Evolutionary conservation across 1,140 invertebrate genomes (phyloP).

Genomic region (Temnothorax nylanderi): DNA sequence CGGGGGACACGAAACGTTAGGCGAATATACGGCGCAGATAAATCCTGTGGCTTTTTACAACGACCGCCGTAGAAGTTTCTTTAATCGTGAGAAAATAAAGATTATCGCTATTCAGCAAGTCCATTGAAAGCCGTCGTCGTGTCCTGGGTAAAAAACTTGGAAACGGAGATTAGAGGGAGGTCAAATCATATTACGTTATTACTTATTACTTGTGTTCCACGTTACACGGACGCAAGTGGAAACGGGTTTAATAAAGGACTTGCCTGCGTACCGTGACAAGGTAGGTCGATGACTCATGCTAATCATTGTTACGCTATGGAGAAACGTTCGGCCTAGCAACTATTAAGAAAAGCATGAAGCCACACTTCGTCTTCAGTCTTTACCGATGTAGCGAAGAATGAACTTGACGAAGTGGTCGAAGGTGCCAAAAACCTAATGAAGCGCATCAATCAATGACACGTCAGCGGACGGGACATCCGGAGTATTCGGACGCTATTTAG

Average conservation of each 20-base stretch:
- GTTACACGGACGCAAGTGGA: neutral
- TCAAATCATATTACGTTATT: constrained; percentile 22
- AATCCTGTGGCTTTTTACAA: neutral
- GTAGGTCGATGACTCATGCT: constrained; percentile 54
- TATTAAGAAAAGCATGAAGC: neutral
- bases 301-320: constrained; percentile 34
- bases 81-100: constrained; percentile 34
- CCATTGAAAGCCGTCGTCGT: constrained; percentile 26
- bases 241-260: constrained; percentile 8
- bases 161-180: neutral
- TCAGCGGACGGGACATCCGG: neutral
- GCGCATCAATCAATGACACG: neutral
- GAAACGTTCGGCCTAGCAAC: constrained; percentile 17
- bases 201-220: constrained; percentile 5
- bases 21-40: neutral
- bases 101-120: constrained; percentile 18
- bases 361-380: neutral
- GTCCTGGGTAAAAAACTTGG: neutral
- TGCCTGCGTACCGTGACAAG: neutral
- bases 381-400: too few relatives aligned
- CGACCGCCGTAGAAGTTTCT: neutral
- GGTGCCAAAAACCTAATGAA: neutral
- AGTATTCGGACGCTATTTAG: neutral
- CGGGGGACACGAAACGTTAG: constrained; percentile 2
- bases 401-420: neutral